Evolutionary conservation across 2,113 vertebrate genomes (phyloP).

Genomic region (Nothobranchius kuhntae): DNA sequence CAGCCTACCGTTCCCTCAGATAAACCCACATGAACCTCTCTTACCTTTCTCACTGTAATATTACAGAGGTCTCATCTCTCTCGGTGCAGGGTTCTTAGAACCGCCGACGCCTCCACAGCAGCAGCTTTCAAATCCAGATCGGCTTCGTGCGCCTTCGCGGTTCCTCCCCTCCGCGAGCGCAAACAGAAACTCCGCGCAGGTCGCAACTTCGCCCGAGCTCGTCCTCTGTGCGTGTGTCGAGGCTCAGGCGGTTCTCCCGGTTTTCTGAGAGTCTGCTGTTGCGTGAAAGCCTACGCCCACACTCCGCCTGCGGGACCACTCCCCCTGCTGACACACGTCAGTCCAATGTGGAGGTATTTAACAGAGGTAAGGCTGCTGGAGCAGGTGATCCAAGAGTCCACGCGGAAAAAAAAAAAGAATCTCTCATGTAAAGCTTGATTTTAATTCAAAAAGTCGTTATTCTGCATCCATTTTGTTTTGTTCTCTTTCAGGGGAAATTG

Average conservation of each 20-base stretch:
- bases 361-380: neutral
- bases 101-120: neutral
- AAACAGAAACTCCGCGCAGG: constrained; percentile 12
- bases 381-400: too few species aligned
- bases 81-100: neutral
- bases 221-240: constrained; percentile 24
- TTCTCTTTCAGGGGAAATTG: constrained; percentile 55
- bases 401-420: too few species aligned
- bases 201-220: constrained; percentile 34
- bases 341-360: constrained; percentile 31
- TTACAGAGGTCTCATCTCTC: constrained; percentile 32
- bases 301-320: constrained; percentile 33
- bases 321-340: constrained; percentile 49
- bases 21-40: neutral
- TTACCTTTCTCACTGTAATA: constrained; percentile 47
- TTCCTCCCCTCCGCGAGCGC: neutral
- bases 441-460: neutral
- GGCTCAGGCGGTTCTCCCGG: constrained; percentile 1
- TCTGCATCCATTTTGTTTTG: constrained; percentile 33
- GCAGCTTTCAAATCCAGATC: neutral
- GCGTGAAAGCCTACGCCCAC: constrained; percentile 42
- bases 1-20: neutral
- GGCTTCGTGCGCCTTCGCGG: neutral
- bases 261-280: constrained; percentile 50
- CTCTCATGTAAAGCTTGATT: too few species aligned